These are phyloP conservation scores for Axinella damicornis DNA, from an alignment of 37 sponge, comb jelly and placozoan species.

Conservation along the genomic window DNA sequence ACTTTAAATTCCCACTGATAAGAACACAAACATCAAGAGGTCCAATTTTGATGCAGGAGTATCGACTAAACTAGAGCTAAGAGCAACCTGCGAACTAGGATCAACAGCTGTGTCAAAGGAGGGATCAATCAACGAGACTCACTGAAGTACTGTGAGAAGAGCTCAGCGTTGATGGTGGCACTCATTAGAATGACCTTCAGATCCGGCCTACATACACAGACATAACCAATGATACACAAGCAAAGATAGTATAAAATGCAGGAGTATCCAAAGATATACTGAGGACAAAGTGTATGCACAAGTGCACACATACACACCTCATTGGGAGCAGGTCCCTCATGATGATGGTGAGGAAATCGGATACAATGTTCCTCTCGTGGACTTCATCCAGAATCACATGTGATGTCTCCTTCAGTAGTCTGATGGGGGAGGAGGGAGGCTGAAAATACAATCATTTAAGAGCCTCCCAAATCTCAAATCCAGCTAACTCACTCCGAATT, in stretches of 20 bases:
- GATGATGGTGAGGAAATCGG: constrained; percentile 87
- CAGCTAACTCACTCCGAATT: too few relatives aligned
- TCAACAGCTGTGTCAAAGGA: background rate
- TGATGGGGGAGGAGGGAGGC: background rate
- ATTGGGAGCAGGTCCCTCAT: constrained; percentile 72
- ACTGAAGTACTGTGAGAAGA: constrained; percentile 82
- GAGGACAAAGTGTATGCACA: background rate
- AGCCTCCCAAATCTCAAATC: too few relatives aligned
- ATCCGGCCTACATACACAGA: constrained; percentile 70
- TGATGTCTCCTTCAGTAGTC: constrained; percentile 22
- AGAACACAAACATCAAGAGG: too few relatives aligned
- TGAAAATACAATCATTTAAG: background rate
- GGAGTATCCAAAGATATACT: background rate
- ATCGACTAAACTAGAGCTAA: too few relatives aligned
- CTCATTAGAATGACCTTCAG: constrained; percentile 93
- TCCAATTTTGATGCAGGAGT: too few relatives aligned
- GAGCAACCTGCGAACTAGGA: too few relatives aligned
- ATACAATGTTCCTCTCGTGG: constrained; percentile 83
- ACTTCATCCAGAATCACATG: constrained; percentile 92
- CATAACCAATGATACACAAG: too few relatives aligned
- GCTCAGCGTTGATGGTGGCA: constrained; percentile 85
- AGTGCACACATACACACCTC: constrained; percentile 15
- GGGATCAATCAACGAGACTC: constrained; percentile 20
- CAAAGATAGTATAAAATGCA: too few relatives aligned
- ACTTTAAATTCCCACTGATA: too few relatives aligned